These are phyloP conservation scores for Camponotus fellah DNA, from an alignment of 2,888 invertebrate species.

Conservation along the genomic window DNA sequence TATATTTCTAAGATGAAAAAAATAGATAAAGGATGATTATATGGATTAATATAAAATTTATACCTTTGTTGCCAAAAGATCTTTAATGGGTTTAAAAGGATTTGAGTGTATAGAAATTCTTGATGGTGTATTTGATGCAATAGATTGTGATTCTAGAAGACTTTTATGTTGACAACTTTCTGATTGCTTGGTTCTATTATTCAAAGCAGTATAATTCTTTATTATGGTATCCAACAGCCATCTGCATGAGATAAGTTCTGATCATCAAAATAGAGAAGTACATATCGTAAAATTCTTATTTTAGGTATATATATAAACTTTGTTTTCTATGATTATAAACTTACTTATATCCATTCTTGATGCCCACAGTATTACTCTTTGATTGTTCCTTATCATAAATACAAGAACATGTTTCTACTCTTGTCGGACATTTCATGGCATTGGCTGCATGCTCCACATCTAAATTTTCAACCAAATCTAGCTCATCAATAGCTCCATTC, in stretches of 20 bases:
- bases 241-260: conserved; percentile 70
- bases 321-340: conserved; percentile 25
- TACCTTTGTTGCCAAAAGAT: conserved; percentile 74
- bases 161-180: conserved; percentile 67
- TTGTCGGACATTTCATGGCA: conserved; percentile 92
- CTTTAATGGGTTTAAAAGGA: conserved; percentile 80
- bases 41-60: conserved; percentile 22
- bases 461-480: conserved; percentile 93
- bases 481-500: conserved; percentile 92
- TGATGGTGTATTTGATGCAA: conserved; percentile 76
- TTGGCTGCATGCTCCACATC: conserved; percentile 93
- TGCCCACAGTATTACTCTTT: conserved; percentile 76
- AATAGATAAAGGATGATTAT: neutral
- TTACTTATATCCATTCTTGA: conserved; percentile 83
- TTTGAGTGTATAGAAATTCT: conserved; percentile 79
- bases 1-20: conserved; percentile 6
- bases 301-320: neutral
- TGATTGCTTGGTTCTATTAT: conserved; percentile 77
- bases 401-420: conserved; percentile 91
- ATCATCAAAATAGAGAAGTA: conserved; percentile 14
- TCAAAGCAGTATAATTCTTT: conserved; percentile 79
- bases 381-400: conserved; percentile 71
- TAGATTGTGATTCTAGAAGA: conserved; percentile 59
- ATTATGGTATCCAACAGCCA: conserved; percentile 82
- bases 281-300: neutral